phyloP scores from a whole-genome alignment of 2,888 invertebrate genomes.

The Xestia ashworthii region DNA sequence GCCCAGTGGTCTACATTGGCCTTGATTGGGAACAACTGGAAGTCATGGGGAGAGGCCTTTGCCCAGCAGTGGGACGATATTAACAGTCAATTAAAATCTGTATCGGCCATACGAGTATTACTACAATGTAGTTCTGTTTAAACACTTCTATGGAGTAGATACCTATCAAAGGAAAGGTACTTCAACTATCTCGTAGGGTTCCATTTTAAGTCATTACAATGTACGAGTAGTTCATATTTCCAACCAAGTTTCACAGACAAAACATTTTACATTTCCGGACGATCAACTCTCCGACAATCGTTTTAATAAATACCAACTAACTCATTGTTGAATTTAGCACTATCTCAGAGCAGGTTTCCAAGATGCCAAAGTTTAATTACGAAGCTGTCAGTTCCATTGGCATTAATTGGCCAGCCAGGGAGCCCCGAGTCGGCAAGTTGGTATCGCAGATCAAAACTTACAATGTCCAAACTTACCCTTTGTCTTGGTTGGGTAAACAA shows the following conservation, averaged over 20 bases:
- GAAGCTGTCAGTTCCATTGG: conserved; percentile 54
- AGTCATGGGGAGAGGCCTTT: too few relatives aligned
- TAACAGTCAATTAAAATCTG: too few relatives aligned
- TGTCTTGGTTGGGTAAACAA: conserved; percentile 55
- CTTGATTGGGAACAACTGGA: too few relatives aligned
- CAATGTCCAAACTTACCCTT: conserved; percentile 61
- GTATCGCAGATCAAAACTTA: conserved; percentile 61
- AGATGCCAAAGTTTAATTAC: conserved; percentile 61
- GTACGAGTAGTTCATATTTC: neutral
- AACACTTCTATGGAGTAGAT: neutral
- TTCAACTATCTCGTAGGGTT: too few relatives aligned
- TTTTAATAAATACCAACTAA: conserved; percentile 28
- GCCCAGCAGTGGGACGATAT: too few relatives aligned
- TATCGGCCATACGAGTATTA: too few relatives aligned
- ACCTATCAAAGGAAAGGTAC: neutral
- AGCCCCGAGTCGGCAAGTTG: conserved; percentile 35
- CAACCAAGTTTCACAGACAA: neutral
- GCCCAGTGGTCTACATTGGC: too few relatives aligned
- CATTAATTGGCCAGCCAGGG: conserved; percentile 54
- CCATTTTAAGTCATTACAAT: neutral
- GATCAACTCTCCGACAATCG: neutral
- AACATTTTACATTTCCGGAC: conserved; percentile 30
- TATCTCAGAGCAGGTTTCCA: conserved; percentile 24
- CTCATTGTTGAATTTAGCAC: conserved; percentile 35
- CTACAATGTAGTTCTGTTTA: neutral